Evolutionary conservation across 2,113 vertebrate species (phyloP), one percentile per base, ranked within the genome.

Genomic region (Ascaphus truei): DNA sequence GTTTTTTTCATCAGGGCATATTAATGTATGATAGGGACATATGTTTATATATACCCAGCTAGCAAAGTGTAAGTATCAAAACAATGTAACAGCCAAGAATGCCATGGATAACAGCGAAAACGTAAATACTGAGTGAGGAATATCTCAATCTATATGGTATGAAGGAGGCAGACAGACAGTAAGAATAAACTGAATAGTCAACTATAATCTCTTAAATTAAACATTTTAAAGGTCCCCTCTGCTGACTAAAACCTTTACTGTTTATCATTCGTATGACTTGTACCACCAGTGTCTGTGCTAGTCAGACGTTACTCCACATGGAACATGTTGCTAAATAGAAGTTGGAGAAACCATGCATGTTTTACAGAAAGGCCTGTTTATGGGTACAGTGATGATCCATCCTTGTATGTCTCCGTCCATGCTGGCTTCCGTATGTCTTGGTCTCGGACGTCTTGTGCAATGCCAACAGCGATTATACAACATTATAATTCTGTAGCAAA

Each of bases 241-340:
- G 53, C 37, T 12, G 22, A 27, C 8, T 36, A 31, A 22, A 68
- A 36, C 29, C 53, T 13, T 3, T 8, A 13, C 3, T 68, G 64
- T 68, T 68, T 68, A 57, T 36, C 16, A n/a, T 55, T 18, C 27
- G 13, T n/a, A 31, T 31, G 30, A 31, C 31, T 57, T 58, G 30
- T 26, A 37, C 33, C 16, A 22, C 25, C 13, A 22, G 29, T 23
- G 52, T 56, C 16, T 57, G 27, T 29, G 52, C 36, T 23, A 7
- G 15, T 62, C 59, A 50, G 4, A 55, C 36, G 1, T 5, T 16
- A 50, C 15, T 25, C 20, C 36, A 10, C 50, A 7, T 34, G 10
- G 16, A 20, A 30, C 53, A 22, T 31, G 20, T 31, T 52, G 58
- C 58, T 37, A 61, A 30, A 20, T 25, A 47, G n/a, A 11, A 7